Evolutionary conservation across 2,888 invertebrate species (phyloP).

Genomic region (Himalopsyche anomala): DNA sequence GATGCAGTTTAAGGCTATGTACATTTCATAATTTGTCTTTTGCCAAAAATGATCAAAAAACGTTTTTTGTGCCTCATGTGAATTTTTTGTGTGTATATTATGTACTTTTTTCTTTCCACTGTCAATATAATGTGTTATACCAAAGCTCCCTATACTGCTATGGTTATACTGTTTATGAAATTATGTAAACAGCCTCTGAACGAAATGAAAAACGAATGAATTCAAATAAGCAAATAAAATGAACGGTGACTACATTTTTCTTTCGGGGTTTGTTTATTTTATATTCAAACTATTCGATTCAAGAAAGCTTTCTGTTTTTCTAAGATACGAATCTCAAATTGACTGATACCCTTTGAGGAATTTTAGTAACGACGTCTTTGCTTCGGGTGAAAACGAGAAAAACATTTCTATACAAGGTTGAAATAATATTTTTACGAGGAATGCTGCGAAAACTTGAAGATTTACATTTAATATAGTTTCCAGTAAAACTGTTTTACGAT

Average conservation of each 20-base stretch:
- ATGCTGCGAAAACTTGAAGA: not conserved
- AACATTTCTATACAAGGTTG: not conserved
- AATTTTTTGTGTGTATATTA: too few relatives aligned
- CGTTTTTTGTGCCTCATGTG: too few relatives aligned
- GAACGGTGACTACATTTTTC: not conserved
- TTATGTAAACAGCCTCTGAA: not conserved
- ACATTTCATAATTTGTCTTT: too few relatives aligned
- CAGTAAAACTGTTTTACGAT: too few relatives aligned
- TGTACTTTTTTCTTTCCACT: too few relatives aligned
- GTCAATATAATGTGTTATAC: too few relatives aligned
- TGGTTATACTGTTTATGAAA: not conserved
- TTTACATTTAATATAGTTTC: not conserved
- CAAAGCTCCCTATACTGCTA: too few relatives aligned
- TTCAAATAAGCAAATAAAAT: not conserved
- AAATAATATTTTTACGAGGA: not conserved
- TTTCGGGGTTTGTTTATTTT: constrained; percentile 32
- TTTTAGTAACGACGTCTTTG: not conserved
- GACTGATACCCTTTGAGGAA: constrained; percentile 16
- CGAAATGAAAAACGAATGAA: constrained; percentile 8
- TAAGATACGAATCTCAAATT: constrained; percentile 9
- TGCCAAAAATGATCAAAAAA: too few relatives aligned
- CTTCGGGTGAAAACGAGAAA: not conserved
- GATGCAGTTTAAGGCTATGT: too few relatives aligned
- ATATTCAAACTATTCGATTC: constrained; percentile 44
- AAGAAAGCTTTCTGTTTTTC: constrained; percentile 18